These are phyloP conservation scores for Hydra vulgaris DNA, from an alignment of 30 jellyfish, hydroid and myxozoan species.

Conservation along the genomic window DNA sequence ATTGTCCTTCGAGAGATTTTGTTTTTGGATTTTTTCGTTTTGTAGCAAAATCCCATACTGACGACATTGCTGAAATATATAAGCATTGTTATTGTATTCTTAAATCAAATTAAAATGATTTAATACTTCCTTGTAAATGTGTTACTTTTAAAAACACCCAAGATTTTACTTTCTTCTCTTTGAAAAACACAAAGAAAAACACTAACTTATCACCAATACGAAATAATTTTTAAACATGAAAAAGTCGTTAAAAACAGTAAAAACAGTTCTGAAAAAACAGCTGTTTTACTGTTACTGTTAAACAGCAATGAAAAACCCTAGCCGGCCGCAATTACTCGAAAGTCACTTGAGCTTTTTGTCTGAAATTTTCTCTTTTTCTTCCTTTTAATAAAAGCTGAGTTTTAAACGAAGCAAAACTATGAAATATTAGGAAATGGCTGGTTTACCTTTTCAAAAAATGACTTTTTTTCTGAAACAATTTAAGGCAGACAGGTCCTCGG, in stretches of 20 bases:
- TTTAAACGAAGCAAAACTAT: no score
- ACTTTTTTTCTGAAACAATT: no score
- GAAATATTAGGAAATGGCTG: no score
- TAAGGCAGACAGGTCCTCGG: no score
- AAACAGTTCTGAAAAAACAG: not conserved
- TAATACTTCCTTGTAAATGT: not conserved
- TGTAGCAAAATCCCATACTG: not conserved
- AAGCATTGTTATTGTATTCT: not conserved
- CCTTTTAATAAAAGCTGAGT: no score
- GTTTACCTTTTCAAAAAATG: no score
- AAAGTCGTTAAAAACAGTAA: not conserved
- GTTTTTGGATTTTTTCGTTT: not conserved
- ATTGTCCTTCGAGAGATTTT: not conserved
- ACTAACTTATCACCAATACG: not conserved
- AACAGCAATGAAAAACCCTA: no score
- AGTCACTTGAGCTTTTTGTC: no score
- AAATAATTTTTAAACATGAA: not conserved
- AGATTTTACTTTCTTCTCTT: not conserved
- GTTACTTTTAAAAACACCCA: not conserved
- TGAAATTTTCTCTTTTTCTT: no score
- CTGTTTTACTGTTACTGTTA: no score
- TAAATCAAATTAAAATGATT: not conserved
- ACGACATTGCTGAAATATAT: not conserved
- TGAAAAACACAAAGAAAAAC: not conserved
- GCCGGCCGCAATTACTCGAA: no score